These are phyloP conservation scores for Olivierus martensii DNA, from an alignment of 1,140 invertebrate genomes.

Conservation along the genomic window DNA sequence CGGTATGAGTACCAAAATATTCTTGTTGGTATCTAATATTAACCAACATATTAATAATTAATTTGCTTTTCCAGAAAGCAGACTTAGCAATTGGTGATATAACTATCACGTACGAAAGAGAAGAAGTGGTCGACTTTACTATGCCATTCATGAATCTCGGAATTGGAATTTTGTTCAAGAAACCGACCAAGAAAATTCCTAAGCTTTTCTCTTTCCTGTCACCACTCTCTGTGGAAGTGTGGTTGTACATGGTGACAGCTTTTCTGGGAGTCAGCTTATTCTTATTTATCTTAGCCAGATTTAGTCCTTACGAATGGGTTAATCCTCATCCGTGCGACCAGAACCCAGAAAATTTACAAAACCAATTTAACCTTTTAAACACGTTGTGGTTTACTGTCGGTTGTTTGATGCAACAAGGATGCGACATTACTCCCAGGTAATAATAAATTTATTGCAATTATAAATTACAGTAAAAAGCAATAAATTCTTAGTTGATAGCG, in stretches of 20 bases:
- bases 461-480: too few relatives aligned
- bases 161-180: slow-evolving; percentile 66
- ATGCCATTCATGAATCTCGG: slow-evolving; percentile 46
- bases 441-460: too few relatives aligned
- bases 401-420: background rate
- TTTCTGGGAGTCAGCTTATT: slow-evolving; percentile 33
- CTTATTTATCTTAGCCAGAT: slow-evolving; percentile 32
- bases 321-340: slow-evolving; percentile 30
- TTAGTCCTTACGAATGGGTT: slow-evolving; percentile 32
- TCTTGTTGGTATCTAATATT: too few relatives aligned
- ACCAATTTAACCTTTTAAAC: slow-evolving; percentile 31
- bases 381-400: slow-evolving; percentile 32
- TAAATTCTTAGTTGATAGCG: too few relatives aligned
- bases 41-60: too few relatives aligned
- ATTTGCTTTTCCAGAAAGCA: slow-evolving; percentile 31
- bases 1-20: slow-evolving; percentile 27
- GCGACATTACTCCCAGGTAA: background rate
- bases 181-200: slow-evolving; percentile 54
- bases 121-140: slow-evolving; percentile 39
- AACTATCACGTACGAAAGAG: slow-evolving; percentile 38
- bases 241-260: slow-evolving; percentile 60
- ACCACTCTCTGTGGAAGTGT: slow-evolving; percentile 68
- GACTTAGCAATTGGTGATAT: slow-evolving; percentile 40
- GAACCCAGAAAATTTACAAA: slow-evolving; percentile 20
- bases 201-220: slow-evolving; percentile 75